Evolutionary conservation across 1,140 invertebrate genomes (phyloP).

Genomic region (Chymomyza costata): DNA sequence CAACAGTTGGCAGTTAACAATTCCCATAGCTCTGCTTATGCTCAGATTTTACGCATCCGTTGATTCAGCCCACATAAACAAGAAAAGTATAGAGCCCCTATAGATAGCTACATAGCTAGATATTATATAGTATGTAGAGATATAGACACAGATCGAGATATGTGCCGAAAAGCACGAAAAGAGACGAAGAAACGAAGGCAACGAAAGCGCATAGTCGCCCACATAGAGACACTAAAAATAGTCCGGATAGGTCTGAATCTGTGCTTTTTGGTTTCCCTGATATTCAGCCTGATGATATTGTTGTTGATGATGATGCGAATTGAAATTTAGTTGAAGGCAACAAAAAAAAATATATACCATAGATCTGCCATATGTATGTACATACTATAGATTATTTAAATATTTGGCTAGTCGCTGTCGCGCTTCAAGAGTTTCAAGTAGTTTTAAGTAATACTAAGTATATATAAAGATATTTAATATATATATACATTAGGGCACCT

Average conservation of each 20-base stretch:
- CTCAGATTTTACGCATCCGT: conserved; percentile 13
- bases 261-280: conserved; percentile 66
- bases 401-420: conserved; percentile 33
- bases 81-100: conserved; percentile 14
- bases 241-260: conserved; percentile 51
- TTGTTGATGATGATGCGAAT: conserved; percentile 63
- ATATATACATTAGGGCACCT: too few relatives aligned
- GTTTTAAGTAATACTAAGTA: too few relatives aligned
- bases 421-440: too few relatives aligned
- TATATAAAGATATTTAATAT: too few relatives aligned
- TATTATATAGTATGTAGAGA: too few relatives aligned
- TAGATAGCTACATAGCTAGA: conserved; percentile 15
- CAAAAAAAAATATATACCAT: conserved; percentile 7
- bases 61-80: conserved; percentile 3
- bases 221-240: conserved; percentile 60
- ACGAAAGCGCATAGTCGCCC: conserved; percentile 52
- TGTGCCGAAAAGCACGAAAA: too few relatives aligned
- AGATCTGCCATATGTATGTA: conserved; percentile 25
- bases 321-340: conserved; percentile 56
- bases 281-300: conserved; percentile 35
- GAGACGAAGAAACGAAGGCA: background rate
- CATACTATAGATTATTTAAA: conserved; percentile 27
- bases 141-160: too few relatives aligned
- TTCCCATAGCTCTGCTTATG: conserved; percentile 10
- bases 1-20: too few relatives aligned